phyloP scores from a whole-genome alignment of 2,113 vertebrate genomes.

The Todiramphus chloris region DNA sequence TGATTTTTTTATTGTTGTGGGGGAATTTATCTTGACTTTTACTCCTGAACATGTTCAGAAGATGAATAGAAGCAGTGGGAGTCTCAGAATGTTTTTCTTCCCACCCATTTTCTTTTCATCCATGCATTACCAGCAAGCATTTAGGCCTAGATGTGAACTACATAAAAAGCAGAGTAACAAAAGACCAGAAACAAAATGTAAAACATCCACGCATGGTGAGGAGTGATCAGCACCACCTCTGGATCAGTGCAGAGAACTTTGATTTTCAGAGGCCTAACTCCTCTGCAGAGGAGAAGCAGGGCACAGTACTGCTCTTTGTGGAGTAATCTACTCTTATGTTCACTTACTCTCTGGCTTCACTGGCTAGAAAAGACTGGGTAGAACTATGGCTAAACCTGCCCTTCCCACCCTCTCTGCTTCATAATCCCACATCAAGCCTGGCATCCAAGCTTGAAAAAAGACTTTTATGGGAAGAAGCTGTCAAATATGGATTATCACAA shows the following conservation, averaged over 20 bases:
- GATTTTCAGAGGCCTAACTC: background rate
- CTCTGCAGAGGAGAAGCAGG: background rate
- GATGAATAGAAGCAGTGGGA: background rate
- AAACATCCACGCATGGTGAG: background rate
- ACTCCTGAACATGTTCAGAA: background rate
- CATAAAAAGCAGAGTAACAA: background rate
- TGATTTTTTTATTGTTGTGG: background rate
- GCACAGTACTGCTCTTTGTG: background rate
- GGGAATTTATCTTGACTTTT: background rate
- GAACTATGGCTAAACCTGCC: background rate
- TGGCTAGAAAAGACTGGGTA: background rate
- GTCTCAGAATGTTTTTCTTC: background rate
- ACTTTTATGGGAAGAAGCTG: background rate
- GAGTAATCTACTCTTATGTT: background rate
- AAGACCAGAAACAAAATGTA: background rate
- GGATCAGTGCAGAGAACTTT: background rate
- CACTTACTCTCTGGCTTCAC: background rate
- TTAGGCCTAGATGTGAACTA: background rate
- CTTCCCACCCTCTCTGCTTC: background rate
- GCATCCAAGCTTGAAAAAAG: background rate
- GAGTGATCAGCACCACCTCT: background rate
- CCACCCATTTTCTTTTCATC: background rate
- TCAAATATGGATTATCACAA: background rate
- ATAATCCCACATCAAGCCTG: background rate
- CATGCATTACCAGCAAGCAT: background rate